Base-by-base conservation (phyloP, 2,113 vertebrate species). In the Synodontis membranacea region DNA sequence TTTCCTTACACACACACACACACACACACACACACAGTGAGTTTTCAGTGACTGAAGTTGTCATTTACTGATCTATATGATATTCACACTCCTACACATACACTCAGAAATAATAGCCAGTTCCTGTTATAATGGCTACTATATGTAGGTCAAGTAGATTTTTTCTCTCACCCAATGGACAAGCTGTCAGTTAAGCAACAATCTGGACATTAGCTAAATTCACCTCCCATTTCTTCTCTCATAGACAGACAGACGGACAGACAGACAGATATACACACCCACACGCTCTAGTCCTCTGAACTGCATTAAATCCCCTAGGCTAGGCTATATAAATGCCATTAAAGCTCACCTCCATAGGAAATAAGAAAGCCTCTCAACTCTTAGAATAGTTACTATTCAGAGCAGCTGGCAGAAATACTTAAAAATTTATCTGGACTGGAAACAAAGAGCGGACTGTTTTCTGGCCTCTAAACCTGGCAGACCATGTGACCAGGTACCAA, bases 241-340 rank as follows among this genome's bases (percentile, higher is more conserved):
- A 48, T 48, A 23, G 7, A 25, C 37, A 42, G 19, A 42, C 31
- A 74, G 39, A 74, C 54, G 66, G 44, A 83, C 70, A 86, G 31
- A 86, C 74, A 68, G 23, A 80, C 58, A 81, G 19, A 64, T 39
- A 78, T 31, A 80, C 58, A 86, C 37, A 42, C 19, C 10, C 37
- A 42, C 19, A 42, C 31, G 44, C 70, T 44, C 54, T 19, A 80
- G 44, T 80, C 14, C 62, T 34, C 60, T 34, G n/a, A 72, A 44
- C 52, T 42, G 62, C 54, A 12, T 34, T 46, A 25, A 52, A 54
- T 12, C 81, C 52, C 82, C 54, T 86, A 81, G 62, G 86, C 90
- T 84, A 84, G 50, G 83, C 90, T 87, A 58, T 62, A 37, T 83
- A 84, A 88, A 93, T 86, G 81, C 84, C 78, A 90, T 86, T 89